Base-by-base conservation (phyloP, 1,140 invertebrate species). In the Platorchestia sp. region DNA sequence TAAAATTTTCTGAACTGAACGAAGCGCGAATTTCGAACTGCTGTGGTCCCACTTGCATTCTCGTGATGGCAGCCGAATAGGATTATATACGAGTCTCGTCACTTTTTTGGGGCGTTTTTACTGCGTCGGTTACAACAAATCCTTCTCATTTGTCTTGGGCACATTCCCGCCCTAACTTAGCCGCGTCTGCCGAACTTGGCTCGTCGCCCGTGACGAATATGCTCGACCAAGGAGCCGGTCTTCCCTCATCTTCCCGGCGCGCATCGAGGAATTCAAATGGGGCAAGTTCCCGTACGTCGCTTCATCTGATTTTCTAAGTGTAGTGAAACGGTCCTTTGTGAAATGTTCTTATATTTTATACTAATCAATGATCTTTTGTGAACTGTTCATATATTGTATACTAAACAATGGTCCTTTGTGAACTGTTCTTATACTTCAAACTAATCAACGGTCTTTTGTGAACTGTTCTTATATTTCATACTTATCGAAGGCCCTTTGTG, bases 61-160 rank as follows among this genome's bases (percentile, higher is more conserved):
- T 51, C 47, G 1, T 27, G 14, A n/a, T 10, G 1, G 14, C 59
- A 75, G 59, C 59, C 59, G 59, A 75, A 27, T 75, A 75, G 59
- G 59, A 75, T 75, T 75, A 75, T 75, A 22, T 36, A 75, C 59
- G 59, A 75, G 59, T 75, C 59, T 75, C 87, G 27, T 42, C 87
- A 7, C 36, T 41, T 36, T 89, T 44, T 43, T 89, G 0, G 3
- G 10, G 87, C 43, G n/a, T 93, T 93, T 93, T 93, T 45, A 45
- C 40, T 10, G 40, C 44, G 91, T 93, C 91, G 45, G 91, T 47
- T 44, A 47, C 45, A 47, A 93, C 91, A 93, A 93, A 93, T 93
- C 91, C 87, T 93, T 40, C 91, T 93, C 91, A 93, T 93, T 93
- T 93, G 91, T 93, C 91, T 93, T 41, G 36, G 43, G 91, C 91